Evolutionary conservation across 2,113 vertebrate species (phyloP).

Genomic region (Platycercus adscitus): DNA sequence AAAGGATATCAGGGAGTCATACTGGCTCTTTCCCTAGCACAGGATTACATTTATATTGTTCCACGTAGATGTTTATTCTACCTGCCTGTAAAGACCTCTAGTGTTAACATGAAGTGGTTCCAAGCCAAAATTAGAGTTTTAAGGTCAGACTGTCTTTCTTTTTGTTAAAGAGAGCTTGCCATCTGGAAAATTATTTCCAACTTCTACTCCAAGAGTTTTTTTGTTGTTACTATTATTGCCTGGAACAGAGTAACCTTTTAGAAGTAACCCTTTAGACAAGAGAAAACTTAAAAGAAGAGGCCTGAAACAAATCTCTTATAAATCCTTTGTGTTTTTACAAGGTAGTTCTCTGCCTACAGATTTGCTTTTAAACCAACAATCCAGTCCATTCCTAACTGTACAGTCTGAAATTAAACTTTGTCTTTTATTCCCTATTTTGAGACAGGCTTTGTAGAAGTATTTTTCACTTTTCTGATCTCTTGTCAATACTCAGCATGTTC

Average conservation of each 20-base stretch:
- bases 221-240: neutral
- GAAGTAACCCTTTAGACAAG: rapidly evolving
- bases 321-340: neutral
- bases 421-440: neutral
- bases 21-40: neutral
- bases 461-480: neutral
- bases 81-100: neutral
- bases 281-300: neutral
- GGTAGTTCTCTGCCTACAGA: neutral
- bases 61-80: neutral
- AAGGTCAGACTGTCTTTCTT: neutral
- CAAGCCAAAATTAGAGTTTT: neutral
- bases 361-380: neutral
- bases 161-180: neutral
- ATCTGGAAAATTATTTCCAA: slow-evolving; percentile 12
- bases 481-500: neutral
- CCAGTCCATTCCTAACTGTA: neutral
- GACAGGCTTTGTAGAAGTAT: neutral
- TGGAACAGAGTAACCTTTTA: neutral
- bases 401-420: neutral
- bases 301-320: neutral
- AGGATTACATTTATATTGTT: neutral
- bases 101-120: neutral
- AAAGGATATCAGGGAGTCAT: neutral
- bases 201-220: neutral